phyloP scores from a whole-genome alignment of 2,888 invertebrate species.

The Drosophila sordidula region DNA sequence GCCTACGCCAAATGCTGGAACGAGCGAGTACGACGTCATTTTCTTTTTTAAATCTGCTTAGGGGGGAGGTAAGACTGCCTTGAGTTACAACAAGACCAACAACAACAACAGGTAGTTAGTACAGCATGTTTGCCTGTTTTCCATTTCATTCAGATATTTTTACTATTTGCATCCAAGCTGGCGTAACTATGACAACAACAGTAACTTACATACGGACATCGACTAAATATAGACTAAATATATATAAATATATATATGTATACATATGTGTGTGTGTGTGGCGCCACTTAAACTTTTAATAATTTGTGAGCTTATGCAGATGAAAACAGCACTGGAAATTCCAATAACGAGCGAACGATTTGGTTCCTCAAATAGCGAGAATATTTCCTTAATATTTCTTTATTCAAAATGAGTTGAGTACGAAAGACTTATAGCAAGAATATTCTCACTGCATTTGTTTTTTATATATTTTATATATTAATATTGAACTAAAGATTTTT shows the following conservation, averaged over 20 bases:
- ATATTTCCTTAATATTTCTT: too few species aligned
- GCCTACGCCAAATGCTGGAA: slow-evolving; percentile 19
- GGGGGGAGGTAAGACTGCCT: neutral
- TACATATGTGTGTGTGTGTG: neutral
- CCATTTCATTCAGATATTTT: slow-evolving; percentile 41
- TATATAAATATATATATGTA: slow-evolving; percentile 1
- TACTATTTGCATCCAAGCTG: slow-evolving; percentile 12
- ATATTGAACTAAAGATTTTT: too few species aligned
- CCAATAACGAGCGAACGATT: too few species aligned
- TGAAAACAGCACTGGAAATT: too few species aligned
- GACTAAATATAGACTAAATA: neutral
- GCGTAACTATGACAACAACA: slow-evolving; percentile 9
- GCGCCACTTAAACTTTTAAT: slow-evolving; percentile 1
- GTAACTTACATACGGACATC: neutral
- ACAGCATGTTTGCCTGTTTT: slow-evolving; percentile 21
- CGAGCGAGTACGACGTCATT: slow-evolving; percentile 41
- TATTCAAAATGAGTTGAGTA: too few species aligned
- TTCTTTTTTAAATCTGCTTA: slow-evolving; percentile 11
- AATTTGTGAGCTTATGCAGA: slow-evolving; percentile 7
- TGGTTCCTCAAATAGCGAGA: too few species aligned
- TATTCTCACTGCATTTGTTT: too few species aligned
- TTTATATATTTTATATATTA: too few species aligned
- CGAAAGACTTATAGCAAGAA: too few species aligned
- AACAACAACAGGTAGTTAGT: slow-evolving; percentile 48
- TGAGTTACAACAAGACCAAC: neutral